Conservation (phyloP, 2,797 vertebrate genomes). For the Botia almorhae region DNA sequence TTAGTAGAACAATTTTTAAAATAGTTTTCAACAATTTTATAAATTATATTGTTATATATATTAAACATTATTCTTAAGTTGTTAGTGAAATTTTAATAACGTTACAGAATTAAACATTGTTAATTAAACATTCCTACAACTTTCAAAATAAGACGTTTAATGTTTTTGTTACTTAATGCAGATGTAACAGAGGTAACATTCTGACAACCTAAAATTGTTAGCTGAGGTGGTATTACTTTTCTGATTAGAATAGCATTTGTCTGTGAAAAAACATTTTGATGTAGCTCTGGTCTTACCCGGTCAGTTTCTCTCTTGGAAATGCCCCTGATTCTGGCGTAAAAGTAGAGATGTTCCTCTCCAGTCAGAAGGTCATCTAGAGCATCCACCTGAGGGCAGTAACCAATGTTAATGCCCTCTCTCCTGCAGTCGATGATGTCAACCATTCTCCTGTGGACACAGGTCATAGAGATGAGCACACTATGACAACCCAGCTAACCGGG, state of each 20-base stretch:
- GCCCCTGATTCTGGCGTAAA: constrained; percentile 90
- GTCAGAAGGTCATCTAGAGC: constrained; percentile 91
- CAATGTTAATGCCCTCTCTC: constrained; percentile 87
- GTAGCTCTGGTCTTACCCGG: constrained; percentile 76
- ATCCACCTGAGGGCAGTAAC: constrained; percentile 96
- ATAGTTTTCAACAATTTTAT: too few relatives aligned
- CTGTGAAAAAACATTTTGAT: not conserved
- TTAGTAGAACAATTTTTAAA: too few relatives aligned
- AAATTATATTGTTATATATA: too few relatives aligned
- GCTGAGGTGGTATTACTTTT: not conserved
- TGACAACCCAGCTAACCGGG: constrained; percentile 6
- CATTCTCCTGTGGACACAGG: constrained; percentile 70
- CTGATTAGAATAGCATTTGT: constrained; percentile 15
- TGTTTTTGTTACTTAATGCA: not conserved
- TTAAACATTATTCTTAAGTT: too few relatives aligned
- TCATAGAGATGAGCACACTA: not conserved
- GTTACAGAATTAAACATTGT: too few relatives aligned
- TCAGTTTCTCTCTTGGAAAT: constrained; percentile 87
- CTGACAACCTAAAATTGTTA: too few relatives aligned
- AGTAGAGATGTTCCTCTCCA: constrained; percentile 94
- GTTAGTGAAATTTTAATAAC: too few relatives aligned
- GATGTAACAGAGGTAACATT: not conserved
- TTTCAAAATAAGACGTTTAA: too few relatives aligned
- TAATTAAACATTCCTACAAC: too few relatives aligned
- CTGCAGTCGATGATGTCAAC: constrained; percentile 86